These are phyloP conservation scores for Channa striata DNA, from an alignment of 2,797 vertebrate species.

Conservation along the genomic window DNA sequence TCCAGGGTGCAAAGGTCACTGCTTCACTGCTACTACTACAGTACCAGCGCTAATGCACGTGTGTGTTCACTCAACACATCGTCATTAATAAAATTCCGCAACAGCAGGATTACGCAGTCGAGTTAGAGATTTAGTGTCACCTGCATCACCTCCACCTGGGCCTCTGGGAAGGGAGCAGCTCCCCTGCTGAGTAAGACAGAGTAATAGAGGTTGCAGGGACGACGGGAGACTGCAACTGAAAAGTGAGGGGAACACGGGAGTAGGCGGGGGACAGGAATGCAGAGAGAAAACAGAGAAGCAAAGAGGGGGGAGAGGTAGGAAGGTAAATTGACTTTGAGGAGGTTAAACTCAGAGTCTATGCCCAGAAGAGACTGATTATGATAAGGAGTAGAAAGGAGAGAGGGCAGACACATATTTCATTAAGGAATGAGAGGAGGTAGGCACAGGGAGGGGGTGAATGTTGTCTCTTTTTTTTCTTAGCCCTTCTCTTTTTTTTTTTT, in stretches of 20 bases:
- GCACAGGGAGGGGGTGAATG: slow-evolving; percentile 29
- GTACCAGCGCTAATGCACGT: neutral
- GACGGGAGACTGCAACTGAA: slow-evolving; percentile 28
- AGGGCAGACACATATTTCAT: slow-evolving; percentile 78
- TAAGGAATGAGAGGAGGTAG: slow-evolving; percentile 60
- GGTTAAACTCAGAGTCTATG: slow-evolving; percentile 77
- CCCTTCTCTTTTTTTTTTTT: slow-evolving; percentile 19
- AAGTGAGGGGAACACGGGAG: slow-evolving; percentile 37
- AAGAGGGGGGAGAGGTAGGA: slow-evolving; percentile 42
- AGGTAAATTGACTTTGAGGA: slow-evolving; percentile 80
- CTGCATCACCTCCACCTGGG: slow-evolving; percentile 14
- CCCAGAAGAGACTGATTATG: slow-evolving; percentile 78
- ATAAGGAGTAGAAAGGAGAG: slow-evolving; percentile 71
- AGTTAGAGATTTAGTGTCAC: slow-evolving; percentile 19
- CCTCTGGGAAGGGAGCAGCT: slow-evolving; percentile 25
- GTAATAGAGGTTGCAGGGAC: slow-evolving; percentile 20
- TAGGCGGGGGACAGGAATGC: slow-evolving; percentile 44
- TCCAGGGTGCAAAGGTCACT: too few relatives aligned
- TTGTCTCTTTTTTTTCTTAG: slow-evolving; percentile 12
- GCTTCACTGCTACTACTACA: neutral
- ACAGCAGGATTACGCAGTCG: neutral
- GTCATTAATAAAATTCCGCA: slow-evolving; percentile 31
- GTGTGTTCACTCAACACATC: slow-evolving; percentile 1
- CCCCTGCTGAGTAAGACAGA: slow-evolving; percentile 38
- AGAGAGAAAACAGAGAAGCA: slow-evolving; percentile 41